Base-by-base conservation (phyloP, 2,797 vertebrate species). In the Coendou prehensilis region DNA sequence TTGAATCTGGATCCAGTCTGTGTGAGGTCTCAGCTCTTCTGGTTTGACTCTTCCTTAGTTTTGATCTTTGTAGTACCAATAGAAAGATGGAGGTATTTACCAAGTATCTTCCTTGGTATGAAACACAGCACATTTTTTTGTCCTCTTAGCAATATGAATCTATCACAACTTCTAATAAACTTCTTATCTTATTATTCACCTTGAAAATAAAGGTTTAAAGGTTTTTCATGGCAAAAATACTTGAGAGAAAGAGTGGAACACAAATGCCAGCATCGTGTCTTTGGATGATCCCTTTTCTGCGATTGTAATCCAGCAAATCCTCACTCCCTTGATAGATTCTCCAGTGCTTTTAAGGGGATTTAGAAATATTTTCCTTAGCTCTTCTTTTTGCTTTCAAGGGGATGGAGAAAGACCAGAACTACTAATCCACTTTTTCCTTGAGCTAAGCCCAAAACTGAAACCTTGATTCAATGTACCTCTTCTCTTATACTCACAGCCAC, bases 361-460 rank as follows among this genome's bases (percentile, higher is more conserved):
- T 61, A 23, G 63, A 93, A 47, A 71, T 57, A 76, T 63, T 95
- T 81, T 78, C 41, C n/a, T 6, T 30, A 69, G 47, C 6, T 81
- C 28, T 52, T 82, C 9, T 59, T 57, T 52, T 56, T 91, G 7
- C 76, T 83, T 91, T 59, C 45, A 64, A 81, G 22, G 6, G 41
- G 20, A 17, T 52, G 6, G 22, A 88, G 64, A 80, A 69, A 45
- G 20, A 15, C 18, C 63, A 79, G 63, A 75, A 50, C 17, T 84
- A 80, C 37, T 87, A 80, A 61, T 67, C 50, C 10, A 87, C 18
- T 47, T 69, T 64, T 87, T 59, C 18, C 54, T 92, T 13, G 14
- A 86, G 45, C 4, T 75, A 97, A 96, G 67, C 30, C 10, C 54
- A 52, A 71, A 92, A 81, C 37, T 71, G 63, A 85, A 92, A 83